These are phyloP conservation scores for Alosa sapidissima DNA, from an alignment of 2,797 vertebrate species.

Conservation along the genomic window DNA sequence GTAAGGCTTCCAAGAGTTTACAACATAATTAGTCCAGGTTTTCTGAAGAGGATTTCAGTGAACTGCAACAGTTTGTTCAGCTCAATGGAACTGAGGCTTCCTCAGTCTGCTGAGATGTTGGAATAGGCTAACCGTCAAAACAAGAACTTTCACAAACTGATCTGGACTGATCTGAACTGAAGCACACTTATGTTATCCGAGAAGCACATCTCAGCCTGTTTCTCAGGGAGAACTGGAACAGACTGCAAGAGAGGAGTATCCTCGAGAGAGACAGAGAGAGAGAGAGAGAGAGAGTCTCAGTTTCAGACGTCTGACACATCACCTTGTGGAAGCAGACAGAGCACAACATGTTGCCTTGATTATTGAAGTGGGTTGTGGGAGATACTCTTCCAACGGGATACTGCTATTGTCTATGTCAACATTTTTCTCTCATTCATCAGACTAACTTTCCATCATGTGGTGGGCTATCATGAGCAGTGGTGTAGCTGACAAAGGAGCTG, in stretches of 20 bases:
- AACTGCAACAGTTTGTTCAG: background rate
- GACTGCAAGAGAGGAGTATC: background rate
- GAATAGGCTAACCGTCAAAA: background rate
- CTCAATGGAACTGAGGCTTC: background rate
- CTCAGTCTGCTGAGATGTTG: background rate
- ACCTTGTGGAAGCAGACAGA: background rate
- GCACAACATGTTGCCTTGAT: background rate
- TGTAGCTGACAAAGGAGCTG: background rate
- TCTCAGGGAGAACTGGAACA: background rate
- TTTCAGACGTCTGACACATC: constrained; percentile 1
- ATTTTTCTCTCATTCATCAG: background rate
- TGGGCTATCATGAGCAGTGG: background rate
- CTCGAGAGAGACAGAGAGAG: background rate
- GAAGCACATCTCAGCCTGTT: background rate
- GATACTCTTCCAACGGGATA: background rate
- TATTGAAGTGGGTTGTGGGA: background rate
- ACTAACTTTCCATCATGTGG: background rate
- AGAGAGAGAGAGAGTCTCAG: background rate
- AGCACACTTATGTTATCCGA: background rate
- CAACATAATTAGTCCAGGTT: background rate
- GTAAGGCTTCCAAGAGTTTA: background rate
- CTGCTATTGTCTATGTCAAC: background rate
- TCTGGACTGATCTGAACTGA: background rate
- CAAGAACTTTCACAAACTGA: background rate
- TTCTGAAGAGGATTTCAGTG: background rate